Base-by-base conservation (phyloP, 2,797 vertebrate genomes). In the Buphagus erythrorhynchus region DNA sequence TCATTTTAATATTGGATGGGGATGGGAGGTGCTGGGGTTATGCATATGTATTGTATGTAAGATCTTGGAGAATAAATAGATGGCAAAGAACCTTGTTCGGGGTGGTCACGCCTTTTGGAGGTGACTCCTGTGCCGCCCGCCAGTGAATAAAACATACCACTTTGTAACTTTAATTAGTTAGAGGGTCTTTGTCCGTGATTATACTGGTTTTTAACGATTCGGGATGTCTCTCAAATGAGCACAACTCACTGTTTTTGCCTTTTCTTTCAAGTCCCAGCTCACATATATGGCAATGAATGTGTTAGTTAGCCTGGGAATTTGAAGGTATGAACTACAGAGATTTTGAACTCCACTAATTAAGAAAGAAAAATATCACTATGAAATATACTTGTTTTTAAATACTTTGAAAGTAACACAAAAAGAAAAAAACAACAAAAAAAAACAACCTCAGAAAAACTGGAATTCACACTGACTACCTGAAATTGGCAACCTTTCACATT, bases 391-490 rank as follows among this genome's bases (percentile, higher is more conserved):
- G 16, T 21, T 6, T 82, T 71, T 19, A 74, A 58, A 68, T n/a
- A 16, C 19, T 59, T 69, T 82, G 19, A 58, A 95, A 62, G 2
- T 2, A 9, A 12, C 15, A 61, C 14, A 66, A 29, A 69, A 82
- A 83, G n/a, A n/a, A n/a, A n/a, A n/a, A n/a, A n/a, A n/a, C n/a
- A n/a, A n/a, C n/a, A n/a, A n/a, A n/a, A n/a, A n/a, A n/a, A n/a
- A n/a, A n/a, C n/a, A n/a, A n/a, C n/a, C 7, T 68, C 36, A 0
- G 2, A 2, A 25, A 72, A 79, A 25, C 1, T 14, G 16, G 21
- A 67, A 58, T 83, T 66, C 51, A 62, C 7, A 35, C 11, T 2
- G 8, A 54, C 4, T 46, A 35, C 22, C 40, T 52, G 51, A 88
- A 63, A 40, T 6, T 19, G 51, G 31, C 52, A 88, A 9, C 7